Evolutionary conservation across 2,888 invertebrate genomes (phyloP), one percentile per base, ranked within the genome.

Genomic region (Ornithoptera alexandrae): DNA sequence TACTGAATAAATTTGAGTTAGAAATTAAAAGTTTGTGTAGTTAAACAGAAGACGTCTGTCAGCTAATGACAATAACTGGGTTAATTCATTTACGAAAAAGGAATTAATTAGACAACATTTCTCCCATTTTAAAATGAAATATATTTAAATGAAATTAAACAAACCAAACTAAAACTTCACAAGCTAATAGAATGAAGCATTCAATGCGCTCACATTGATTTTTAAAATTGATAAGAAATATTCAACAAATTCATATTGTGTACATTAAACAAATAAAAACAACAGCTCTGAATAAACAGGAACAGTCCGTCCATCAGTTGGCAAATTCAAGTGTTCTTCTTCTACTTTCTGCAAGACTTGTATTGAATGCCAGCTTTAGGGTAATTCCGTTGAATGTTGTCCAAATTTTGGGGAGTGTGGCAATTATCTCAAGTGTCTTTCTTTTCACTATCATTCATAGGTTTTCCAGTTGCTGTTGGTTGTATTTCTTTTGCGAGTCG

Each of bases 371-470:
- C 92, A 90, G 88, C 89, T 80, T 86, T 80, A 84, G 86, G 86
- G 82, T 86, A 84, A 84, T 88, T 90, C 88, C 90, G 89, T 90
- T 87, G 84, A 90, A 85, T 88, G 90, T 89, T 88, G 85, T 90
- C 92, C 92, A 91, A 89, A 83, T 83, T 81, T 85, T 84, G 86
- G 83, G 82, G 78, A 78, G 74, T 77, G 73, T 78, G 76, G 76
- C 74, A 77, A 75, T 77, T 75, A 76, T 84, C 85, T 92, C 92
- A 92, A 85, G 92, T 92, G 81, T 92, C 92, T 87, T 87, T 90
- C 81, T 92, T 92, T 86, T 92, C 92, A 81, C 89, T 88, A 79
- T 91, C 91, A 74, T 79, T 89, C 53, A 90, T 81, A 67, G 84
- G 75, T 81, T 88, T 90, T 57, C 81, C 78, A 42, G 79, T 74